Evolutionary conservation across 2,113 vertebrate species (phyloP).

Genomic region (Cyanistes caeruleus): DNA sequence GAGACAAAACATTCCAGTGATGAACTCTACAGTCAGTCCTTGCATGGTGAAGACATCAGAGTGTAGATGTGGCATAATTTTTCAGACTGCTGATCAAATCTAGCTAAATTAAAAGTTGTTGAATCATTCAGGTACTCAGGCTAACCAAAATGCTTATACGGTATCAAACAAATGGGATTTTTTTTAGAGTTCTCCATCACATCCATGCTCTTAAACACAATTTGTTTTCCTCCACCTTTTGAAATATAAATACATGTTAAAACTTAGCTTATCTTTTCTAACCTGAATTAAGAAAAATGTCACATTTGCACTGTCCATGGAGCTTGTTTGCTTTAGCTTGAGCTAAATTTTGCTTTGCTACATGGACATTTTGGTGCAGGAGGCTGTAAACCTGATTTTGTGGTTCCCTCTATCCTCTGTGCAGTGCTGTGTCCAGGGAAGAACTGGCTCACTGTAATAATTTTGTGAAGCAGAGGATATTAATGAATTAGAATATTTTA

Average conservation of each 20-base stretch:
- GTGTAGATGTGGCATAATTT: neutral
- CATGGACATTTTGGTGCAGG: neutral
- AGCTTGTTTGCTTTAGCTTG: neutral
- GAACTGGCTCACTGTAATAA: neutral
- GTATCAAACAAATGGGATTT: neutral
- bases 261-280: neutral
- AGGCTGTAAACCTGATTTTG: neutral
- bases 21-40: neutral
- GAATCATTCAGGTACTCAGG: neutral
- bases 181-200: neutral
- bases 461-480: neutral
- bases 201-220: neutral
- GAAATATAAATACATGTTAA: neutral
- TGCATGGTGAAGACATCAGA: neutral
- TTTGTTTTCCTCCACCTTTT: neutral
- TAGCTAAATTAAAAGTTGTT: neutral
- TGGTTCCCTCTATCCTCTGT: neutral
- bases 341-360: neutral
- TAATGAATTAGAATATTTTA: neutral
- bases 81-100: neutral
- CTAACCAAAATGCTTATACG: neutral
- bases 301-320: neutral
- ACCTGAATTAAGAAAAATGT: neutral
- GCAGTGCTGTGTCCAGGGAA: neutral
- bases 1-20: neutral